These are phyloP conservation scores for Eumeta japonica DNA, from an alignment of 1,140 invertebrate genomes.

Conservation along the genomic window DNA sequence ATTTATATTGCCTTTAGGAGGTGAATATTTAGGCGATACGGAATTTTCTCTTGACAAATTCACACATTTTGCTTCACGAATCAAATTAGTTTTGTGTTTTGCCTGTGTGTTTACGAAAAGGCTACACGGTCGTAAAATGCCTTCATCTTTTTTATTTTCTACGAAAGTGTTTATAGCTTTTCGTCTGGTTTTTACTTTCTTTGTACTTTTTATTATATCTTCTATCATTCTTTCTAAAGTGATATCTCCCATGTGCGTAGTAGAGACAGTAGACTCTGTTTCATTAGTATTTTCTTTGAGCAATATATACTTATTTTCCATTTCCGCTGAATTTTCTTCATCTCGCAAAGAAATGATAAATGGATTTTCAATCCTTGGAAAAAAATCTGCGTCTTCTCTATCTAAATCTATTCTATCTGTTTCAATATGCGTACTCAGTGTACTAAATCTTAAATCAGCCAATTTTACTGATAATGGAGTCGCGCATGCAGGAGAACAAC, in stretches of 20 bases:
- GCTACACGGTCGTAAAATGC: constrained; percentile 22
- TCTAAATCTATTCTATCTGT: constrained; percentile 27
- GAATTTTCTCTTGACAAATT: constrained; percentile 48
- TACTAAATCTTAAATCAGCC: constrained; percentile 46
- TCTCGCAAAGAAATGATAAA: constrained; percentile 38
- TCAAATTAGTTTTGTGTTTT: constrained; percentile 41
- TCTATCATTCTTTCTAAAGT: constrained; percentile 51
- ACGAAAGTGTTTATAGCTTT: no score
- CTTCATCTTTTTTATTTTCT: constrained; percentile 30
- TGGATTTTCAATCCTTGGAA: constrained; percentile 41
- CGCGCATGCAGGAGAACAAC: constrained; percentile 42
- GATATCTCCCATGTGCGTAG: constrained; percentile 49
- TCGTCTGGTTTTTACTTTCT: constrained; percentile 47
- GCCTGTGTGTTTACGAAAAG: constrained; percentile 44
- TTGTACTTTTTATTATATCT: constrained; percentile 52
- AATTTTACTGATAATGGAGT: constrained; percentile 44
- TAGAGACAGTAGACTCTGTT: constrained; percentile 45
- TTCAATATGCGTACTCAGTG: constrained; percentile 41
- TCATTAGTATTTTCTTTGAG: constrained; percentile 37
- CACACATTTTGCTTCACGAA: constrained; percentile 45
- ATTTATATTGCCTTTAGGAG: constrained; percentile 32
- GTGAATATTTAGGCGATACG: constrained; percentile 38
- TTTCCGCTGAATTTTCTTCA: constrained; percentile 46
- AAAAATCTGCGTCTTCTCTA: constrained; percentile 36
- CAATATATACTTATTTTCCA: constrained; percentile 51